Evolutionary conservation across 2,888 invertebrate species (phyloP).

Genomic region (Apocheima hispidaria): DNA sequence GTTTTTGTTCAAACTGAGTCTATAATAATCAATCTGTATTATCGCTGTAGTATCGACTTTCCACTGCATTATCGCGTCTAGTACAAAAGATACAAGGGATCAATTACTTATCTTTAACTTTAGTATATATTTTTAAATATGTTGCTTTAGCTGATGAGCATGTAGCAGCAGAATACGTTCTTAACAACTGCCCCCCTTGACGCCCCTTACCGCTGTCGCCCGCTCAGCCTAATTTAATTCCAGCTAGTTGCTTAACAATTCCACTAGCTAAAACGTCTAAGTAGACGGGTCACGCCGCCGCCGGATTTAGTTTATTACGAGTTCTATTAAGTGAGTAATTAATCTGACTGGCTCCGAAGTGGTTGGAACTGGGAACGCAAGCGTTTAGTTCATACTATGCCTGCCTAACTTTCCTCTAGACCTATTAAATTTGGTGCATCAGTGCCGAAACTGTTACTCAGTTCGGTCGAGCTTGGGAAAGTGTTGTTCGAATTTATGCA

Average conservation of each 20-base stretch:
- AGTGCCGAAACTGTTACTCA: conserved; percentile 51
- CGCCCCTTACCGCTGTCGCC: conserved; percentile 53
- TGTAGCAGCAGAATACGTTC: conserved; percentile 48
- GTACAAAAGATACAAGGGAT: no score
- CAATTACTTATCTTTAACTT: no score
- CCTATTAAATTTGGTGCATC: conserved; percentile 64
- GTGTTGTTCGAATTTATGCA: conserved; percentile 30
- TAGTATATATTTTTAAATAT: no score
- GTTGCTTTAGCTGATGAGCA: conserved; percentile 52
- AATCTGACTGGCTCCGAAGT: conserved; percentile 66
- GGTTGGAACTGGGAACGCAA: conserved; percentile 64
- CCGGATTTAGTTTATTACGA: conserved; percentile 75
- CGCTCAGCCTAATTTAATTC: conserved; percentile 73
- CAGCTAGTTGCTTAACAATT: conserved; percentile 72
- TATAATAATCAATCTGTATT: no score
- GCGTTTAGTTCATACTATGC: conserved; percentile 59
- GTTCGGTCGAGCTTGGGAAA: conserved; percentile 35
- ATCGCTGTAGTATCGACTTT: no score
- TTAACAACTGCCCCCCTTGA: conserved; percentile 40
- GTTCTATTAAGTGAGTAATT: conserved; percentile 73
- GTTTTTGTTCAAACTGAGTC: no score
- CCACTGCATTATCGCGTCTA: no score
- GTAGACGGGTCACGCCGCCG: conserved; percentile 71
- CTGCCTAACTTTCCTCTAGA: conserved; percentile 64
- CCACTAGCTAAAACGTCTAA: conserved; percentile 70